Conservation (phyloP, 2,113 vertebrate genomes). For the Eudorcas thomsonii region DNA sequence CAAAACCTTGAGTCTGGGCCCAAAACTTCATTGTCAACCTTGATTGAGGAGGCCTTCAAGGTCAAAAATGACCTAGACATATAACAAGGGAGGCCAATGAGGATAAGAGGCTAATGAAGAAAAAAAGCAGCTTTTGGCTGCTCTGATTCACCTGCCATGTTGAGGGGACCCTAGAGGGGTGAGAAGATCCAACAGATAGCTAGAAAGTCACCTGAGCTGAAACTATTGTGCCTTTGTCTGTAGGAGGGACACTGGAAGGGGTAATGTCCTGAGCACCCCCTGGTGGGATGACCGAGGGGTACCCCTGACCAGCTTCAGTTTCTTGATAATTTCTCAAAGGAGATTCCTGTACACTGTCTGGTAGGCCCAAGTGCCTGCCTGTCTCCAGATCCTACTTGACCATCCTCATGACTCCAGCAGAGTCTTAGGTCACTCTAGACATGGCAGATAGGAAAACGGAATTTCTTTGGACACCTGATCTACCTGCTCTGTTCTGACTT, state of each 20-base stretch:
- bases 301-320: background rate
- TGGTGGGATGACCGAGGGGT: background rate
- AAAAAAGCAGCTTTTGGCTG: background rate
- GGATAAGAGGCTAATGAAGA: background rate
- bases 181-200: background rate
- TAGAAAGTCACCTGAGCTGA: background rate
- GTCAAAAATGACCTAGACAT: accelerated
- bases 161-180: background rate
- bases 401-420: background rate
- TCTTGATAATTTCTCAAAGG: background rate
- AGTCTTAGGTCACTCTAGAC: background rate
- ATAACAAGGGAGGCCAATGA: background rate
- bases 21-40: background rate
- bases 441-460: background rate
- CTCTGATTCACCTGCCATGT: background rate
- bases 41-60: background rate
- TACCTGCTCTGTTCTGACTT: background rate
- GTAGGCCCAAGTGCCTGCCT: background rate
- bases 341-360: background rate
- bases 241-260: background rate
- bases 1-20: background rate
- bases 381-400: background rate
- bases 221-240: background rate
- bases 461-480: background rate
- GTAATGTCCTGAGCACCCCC: background rate